Evolutionary conservation across 2,888 invertebrate species (phyloP), one percentile per base, ranked within the genome.

Genomic region (Doris montereyensis): DNA sequence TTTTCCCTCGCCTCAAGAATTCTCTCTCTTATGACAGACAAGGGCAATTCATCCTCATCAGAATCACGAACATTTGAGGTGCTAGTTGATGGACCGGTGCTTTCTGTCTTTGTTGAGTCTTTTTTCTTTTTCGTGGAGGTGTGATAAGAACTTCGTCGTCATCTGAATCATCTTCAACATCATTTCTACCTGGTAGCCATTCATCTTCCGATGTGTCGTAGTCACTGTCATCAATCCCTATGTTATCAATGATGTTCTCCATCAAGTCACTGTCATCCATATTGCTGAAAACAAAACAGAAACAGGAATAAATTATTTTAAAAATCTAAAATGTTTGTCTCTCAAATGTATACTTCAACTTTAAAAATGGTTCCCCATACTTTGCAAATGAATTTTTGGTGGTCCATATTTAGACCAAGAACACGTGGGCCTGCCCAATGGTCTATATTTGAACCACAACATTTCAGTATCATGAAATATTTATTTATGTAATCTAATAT

Each of bases 321-420:
- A n/a, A n/a, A n/a, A n/a, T n/a, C n/a, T n/a, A n/a, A n/a, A n/a
- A n/a, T n/a, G n/a, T n/a, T n/a, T n/a, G n/a, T n/a, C n/a, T n/a
- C n/a, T n/a, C n/a, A n/a, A n/a, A 5, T n/a, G 24, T n/a, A 60
- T 21, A 10, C 60, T n/a, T 60, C 60, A 60, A 60, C 60, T 60
- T 60, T 24, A 60, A 60, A 60, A 21, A 60, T 60, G 60, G 60
- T 21, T 24, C 60, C 4, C 21, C 3, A 60, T 21, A 60, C 17
- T 21, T 24, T 21, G 5, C 21, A n/a, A 5, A n/a, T 60, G 60
- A n/a, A n/a, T n/a, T n/a, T 60, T 24, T 24, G 24, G 8, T 60
- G 60, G 60, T 60, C 60, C n/a, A 60, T 60, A 60, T 60, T 60
- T 60, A 17, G 60, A 60, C 60, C 60, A 60, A n/a, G n/a, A n/a